These are phyloP conservation scores for Cartodere bifasciata DNA, from an alignment of 2,888 invertebrate species.

Conservation along the genomic window DNA sequence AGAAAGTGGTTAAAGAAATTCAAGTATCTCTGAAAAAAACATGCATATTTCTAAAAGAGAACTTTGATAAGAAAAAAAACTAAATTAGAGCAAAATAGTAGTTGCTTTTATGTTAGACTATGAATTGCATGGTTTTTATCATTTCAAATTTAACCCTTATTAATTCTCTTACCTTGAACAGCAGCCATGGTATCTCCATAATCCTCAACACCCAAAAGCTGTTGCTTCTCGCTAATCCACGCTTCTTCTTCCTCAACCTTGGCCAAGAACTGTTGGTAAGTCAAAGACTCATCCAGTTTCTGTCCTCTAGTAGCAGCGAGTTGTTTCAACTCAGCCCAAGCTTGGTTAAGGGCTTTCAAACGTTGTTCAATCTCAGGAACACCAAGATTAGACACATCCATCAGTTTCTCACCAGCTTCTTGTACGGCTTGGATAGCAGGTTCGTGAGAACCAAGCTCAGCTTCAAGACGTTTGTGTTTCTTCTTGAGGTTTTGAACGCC, in stretches of 20 bases:
- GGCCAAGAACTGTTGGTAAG: conserved; percentile 94
- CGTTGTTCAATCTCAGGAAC: conserved; percentile 86
- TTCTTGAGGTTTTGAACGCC: conserved; percentile 97
- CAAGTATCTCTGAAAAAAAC: no score
- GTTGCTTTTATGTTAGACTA: no score
- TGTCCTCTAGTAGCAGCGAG: conserved; percentile 79
- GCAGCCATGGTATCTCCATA: conserved; percentile 98
- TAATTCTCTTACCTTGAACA: conserved; percentile 62
- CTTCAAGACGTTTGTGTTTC: conserved; percentile 98
- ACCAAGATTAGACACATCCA: conserved; percentile 86
- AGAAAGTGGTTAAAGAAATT: no score
- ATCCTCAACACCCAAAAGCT: conserved; percentile 86
- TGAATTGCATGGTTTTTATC: no score
- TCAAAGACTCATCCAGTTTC: conserved; percentile 92
- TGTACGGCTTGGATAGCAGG: conserved; percentile 91
- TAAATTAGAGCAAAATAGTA: no score
- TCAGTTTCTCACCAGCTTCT: conserved; percentile 80
- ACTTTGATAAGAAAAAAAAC: no score
- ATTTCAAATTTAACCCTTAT: no score
- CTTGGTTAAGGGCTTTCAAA: conserved; percentile 71
- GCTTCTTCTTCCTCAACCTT: conserved; percentile 98
- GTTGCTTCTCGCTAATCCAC: conserved; percentile 96
- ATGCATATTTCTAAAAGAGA: no score
- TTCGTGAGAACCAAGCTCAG: conserved; percentile 94
- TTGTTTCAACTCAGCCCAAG: conserved; percentile 89